Conservation (phyloP, 2,797 vertebrate genomes). For the Urophycis tenuis region DNA sequence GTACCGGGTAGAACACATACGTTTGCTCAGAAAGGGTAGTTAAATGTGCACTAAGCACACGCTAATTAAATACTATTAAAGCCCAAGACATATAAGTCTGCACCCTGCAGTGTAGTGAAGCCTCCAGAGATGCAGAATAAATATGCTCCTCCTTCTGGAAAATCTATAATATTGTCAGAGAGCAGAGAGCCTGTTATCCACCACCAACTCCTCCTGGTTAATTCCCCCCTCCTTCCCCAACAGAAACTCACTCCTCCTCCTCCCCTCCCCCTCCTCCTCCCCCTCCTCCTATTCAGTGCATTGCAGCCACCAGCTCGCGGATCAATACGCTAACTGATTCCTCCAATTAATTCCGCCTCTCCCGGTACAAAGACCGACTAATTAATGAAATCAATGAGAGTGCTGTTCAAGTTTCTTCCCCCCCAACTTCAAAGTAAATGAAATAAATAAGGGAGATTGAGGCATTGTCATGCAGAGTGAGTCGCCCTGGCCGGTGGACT, state of each 20-base stretch:
- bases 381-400: neutral
- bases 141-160: neutral
- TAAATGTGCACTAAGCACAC: neutral
- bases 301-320: neutral
- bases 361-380: neutral
- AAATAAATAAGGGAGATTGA: neutral
- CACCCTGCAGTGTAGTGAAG: neutral
- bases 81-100: neutral
- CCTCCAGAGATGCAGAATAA: neutral
- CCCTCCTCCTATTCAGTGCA: neutral
- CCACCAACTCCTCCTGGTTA: neutral
- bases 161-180: neutral
- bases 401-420: neutral
- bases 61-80: constrained; percentile 1
- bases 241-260: neutral
- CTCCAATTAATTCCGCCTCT: neutral
- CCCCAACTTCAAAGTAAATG: neutral
- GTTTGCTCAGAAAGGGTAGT: neutral
- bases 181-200: neutral
- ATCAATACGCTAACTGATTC: constrained; percentile 2
- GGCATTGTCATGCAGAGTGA: neutral
- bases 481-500: neutral
- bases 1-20: neutral
- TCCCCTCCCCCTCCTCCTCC: neutral
- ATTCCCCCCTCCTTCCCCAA: neutral